These are phyloP conservation scores for Bradypodion pumilum DNA, from an alignment of 2,797 vertebrate genomes.

Conservation along the genomic window DNA sequence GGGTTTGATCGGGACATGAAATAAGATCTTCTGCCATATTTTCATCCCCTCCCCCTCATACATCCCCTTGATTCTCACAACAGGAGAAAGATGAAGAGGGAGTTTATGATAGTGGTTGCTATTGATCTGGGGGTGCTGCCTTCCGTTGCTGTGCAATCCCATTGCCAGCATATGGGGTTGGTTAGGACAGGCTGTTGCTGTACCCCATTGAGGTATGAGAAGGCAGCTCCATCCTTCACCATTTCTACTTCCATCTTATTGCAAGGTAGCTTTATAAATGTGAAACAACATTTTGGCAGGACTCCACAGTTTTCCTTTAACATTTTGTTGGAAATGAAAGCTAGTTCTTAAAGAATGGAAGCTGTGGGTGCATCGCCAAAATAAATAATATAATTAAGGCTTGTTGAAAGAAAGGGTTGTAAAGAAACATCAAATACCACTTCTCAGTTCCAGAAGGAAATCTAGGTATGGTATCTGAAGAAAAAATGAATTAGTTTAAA, in stretches of 20 bases:
- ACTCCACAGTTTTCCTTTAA: constrained; percentile 9
- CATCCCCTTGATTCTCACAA: background rate
- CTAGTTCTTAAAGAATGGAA: constrained; percentile 5
- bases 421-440: constrained; percentile 40
- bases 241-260: background rate
- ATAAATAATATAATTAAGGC: constrained; percentile 53
- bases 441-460: constrained; percentile 40
- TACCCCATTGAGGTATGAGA: background rate
- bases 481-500: constrained; percentile 46
- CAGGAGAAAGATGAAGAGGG: background rate
- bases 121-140: background rate
- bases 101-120: background rate
- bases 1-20: no score
- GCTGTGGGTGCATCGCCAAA: constrained; percentile 34
- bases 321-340: constrained; percentile 29
- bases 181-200: background rate
- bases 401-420: constrained; percentile 48
- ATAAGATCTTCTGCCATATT: no score
- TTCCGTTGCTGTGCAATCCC: no score
- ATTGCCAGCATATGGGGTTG: background rate
- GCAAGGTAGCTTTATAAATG: background rate
- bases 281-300: constrained; percentile 2
- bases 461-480: constrained; percentile 21
- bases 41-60: background rate
- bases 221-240: background rate